A percentile compares a stretch with the other conserved stretches of the same genome.
These are phyloP conservation scores for Xiphydria camelus DNA, from an alignment of 2,888 invertebrate genomes.

Conservation along the genomic window DNA sequence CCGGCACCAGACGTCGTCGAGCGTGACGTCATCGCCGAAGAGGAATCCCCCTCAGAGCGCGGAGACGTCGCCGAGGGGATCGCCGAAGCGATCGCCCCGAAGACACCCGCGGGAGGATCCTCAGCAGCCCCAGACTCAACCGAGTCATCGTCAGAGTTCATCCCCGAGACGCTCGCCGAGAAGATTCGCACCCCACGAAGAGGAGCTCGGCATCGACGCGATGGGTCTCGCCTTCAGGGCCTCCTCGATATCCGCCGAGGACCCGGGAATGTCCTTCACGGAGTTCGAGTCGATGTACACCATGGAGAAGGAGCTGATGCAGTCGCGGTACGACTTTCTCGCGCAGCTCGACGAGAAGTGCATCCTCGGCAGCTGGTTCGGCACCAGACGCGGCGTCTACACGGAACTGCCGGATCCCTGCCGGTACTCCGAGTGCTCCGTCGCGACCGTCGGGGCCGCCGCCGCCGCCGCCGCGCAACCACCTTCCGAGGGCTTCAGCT, in stretches of 20 bases:
- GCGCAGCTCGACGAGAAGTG: constrained; percentile 40
- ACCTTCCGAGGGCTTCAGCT: constrained; percentile 63
- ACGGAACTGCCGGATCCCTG: constrained; percentile 45
- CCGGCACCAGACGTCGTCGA: constrained; percentile 12
- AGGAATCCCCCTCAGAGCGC: constrained; percentile 19
- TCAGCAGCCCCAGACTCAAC: constrained; percentile 10
- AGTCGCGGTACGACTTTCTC: constrained; percentile 33
- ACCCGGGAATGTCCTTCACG: constrained; percentile 40
- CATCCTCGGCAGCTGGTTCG: constrained; percentile 36
- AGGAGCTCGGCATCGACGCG: constrained; percentile 29
- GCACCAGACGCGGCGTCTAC: constrained; percentile 39
- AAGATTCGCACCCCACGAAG: constrained; percentile 24
- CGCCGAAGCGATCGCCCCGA: constrained; percentile 33
- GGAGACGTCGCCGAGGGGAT: constrained; percentile 15
- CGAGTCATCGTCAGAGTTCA: constrained; percentile 4
- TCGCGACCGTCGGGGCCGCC: not conserved
- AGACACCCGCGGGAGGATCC: constrained; percentile 23
- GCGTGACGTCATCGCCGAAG: constrained; percentile 19
- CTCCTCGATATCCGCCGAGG: constrained; percentile 20
- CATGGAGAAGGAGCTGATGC: constrained; percentile 42
- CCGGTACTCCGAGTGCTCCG: constrained; percentile 21
- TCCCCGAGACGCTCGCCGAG: constrained; percentile 25
- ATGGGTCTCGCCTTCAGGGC: constrained; percentile 37
- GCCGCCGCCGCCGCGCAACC: constrained; percentile 32
- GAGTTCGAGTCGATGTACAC: constrained; percentile 48